Percentiles rank a stretch among this genome's conserved stretches.
Evolutionary conservation across 2,888 invertebrate species (phyloP).

Genomic region (Anagyrus pseudococci): DNA sequence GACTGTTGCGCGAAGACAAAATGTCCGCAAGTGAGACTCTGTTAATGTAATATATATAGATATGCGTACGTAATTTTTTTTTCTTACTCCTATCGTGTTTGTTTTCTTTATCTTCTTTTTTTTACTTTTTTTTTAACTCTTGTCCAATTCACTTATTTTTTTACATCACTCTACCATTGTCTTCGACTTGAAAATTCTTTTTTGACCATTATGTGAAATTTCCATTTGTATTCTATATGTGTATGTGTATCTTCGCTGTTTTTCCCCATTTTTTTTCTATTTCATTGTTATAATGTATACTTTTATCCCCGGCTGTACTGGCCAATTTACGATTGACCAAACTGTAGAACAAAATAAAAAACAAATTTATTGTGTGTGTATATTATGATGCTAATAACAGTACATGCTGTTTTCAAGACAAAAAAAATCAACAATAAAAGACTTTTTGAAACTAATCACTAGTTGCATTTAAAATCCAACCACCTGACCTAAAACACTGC

Average conservation of each 20-base stretch:
- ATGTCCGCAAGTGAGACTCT: constrained; percentile 49
- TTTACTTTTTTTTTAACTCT: constrained; percentile 25
- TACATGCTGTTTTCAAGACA: constrained; percentile 43
- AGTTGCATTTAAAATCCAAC: not conserved
- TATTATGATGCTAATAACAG: constrained; percentile 45
- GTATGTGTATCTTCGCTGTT: constrained; percentile 41
- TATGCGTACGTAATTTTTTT: constrained; percentile 42
- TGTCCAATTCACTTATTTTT: constrained; percentile 24
- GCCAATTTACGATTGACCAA: constrained; percentile 43
- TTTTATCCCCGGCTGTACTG: constrained; percentile 11
- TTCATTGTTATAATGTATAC: constrained; percentile 39
- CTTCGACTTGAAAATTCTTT: constrained; percentile 24
- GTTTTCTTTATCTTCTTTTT: constrained; percentile 31
- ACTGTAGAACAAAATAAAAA: constrained; percentile 11
- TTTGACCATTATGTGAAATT: no score
- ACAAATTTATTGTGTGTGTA: constrained; percentile 44
- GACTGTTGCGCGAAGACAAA: constrained; percentile 29
- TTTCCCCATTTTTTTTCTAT: constrained; percentile 24
- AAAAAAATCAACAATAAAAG: constrained; percentile 51
- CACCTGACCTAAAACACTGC: not conserved
- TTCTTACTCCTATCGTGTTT: constrained; percentile 25
- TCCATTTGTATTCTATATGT: constrained; percentile 29
- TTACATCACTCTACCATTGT: constrained; percentile 14
- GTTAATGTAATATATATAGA: constrained; percentile 51
- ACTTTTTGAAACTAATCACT: constrained; percentile 45